phyloP scores from a whole-genome alignment of 2,113 vertebrate species.

The Proterorhinus semilunaris region DNA sequence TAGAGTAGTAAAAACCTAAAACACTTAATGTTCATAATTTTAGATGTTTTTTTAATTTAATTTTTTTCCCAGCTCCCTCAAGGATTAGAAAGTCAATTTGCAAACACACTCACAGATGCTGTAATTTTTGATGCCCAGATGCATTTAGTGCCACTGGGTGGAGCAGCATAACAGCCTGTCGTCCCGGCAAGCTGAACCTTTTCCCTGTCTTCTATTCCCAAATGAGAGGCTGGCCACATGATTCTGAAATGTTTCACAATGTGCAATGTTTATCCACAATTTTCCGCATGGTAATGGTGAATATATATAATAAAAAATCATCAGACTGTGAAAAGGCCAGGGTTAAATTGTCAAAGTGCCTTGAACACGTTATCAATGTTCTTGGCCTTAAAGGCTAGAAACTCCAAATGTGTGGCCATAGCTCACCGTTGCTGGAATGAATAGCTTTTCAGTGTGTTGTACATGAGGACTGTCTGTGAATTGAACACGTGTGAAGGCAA shows the following conservation, averaged over 20 bases:
- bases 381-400: conserved; percentile 42
- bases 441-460: conserved; percentile 45
- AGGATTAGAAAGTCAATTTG: conserved; percentile 54
- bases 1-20: background rate
- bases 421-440: conserved; percentile 33
- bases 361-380: conserved; percentile 21
- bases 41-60: conserved; percentile 22
- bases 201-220: conserved; percentile 12
- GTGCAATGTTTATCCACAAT: too few relatives aligned
- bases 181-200: conserved; percentile 56
- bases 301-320: background rate
- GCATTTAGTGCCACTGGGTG: conserved; percentile 61
- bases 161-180: conserved; percentile 16
- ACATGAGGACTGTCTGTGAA: conserved; percentile 35
- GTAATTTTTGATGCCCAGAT: conserved; percentile 60
- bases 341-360: conserved; percentile 35
- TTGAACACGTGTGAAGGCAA: conserved; percentile 46
- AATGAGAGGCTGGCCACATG: background rate
- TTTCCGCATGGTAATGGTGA: too few relatives aligned
- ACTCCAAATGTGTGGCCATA: conserved; percentile 31
- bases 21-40: conserved; percentile 31
- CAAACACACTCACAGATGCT: conserved; percentile 73
- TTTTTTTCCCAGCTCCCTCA: conserved; percentile 54
- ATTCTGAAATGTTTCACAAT: background rate
- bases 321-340: conserved; percentile 21